A percentile compares a stretch with the other conserved stretches of the same genome.
Conservation (phyloP, 2,797 vertebrate genomes). For the Lutjanus argentimaculatus region DNA sequence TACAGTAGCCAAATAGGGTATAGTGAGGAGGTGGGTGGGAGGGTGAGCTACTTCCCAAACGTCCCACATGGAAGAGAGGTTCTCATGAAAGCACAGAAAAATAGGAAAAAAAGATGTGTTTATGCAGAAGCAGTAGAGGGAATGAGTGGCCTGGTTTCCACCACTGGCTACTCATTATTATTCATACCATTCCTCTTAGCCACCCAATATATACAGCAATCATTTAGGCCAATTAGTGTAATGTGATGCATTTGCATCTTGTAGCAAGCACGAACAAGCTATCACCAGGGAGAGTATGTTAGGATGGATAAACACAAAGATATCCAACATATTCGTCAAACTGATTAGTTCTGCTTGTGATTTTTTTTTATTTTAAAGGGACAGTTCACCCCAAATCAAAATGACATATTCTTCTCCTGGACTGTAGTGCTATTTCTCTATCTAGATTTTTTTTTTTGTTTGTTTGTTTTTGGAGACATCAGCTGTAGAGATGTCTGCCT, state of each 20-base stretch:
- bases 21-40: slow-evolving; percentile 13
- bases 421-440: too few relatives aligned
- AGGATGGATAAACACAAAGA: slow-evolving; percentile 46
- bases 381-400: too few relatives aligned
- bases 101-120: slow-evolving; percentile 62
- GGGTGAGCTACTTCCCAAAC: slow-evolving; percentile 34
- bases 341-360: slow-evolving; percentile 13
- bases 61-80: slow-evolving; percentile 58
- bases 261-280: slow-evolving; percentile 38
- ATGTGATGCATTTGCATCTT: slow-evolving; percentile 61
- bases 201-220: slow-evolving; percentile 67
- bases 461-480: too few relatives aligned
- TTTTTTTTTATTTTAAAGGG: background rate
- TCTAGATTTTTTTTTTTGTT: too few relatives aligned
- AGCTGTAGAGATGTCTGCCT: too few relatives aligned
- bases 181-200: slow-evolving; percentile 71
- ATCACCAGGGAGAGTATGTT: slow-evolving; percentile 37
- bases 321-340: slow-evolving; percentile 21
- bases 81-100: slow-evolving; percentile 71
- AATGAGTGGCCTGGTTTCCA: slow-evolving; percentile 69
- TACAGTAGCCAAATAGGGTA: slow-evolving; percentile 72
- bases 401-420: too few relatives aligned
- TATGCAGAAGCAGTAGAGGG: slow-evolving; percentile 64
- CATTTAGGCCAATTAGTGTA: slow-evolving; percentile 63
- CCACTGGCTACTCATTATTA: slow-evolving; percentile 67